Percentiles rank a stretch among this genome's conserved stretches.
Evolutionary conservation across 2,113 vertebrate genomes (phyloP).

Genomic region (Ceuthmochares aereus): DNA sequence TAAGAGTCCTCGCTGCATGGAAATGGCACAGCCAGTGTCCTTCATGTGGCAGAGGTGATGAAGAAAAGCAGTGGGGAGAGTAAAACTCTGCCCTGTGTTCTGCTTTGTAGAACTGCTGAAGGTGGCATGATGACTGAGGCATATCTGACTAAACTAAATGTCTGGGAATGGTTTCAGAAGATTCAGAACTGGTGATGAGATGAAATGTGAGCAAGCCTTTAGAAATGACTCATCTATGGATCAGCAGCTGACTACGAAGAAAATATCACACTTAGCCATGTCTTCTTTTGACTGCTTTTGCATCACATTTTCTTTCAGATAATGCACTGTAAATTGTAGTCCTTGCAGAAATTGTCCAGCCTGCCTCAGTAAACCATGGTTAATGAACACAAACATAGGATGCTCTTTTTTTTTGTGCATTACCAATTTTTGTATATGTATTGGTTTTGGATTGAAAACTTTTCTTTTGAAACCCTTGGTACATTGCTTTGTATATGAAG

Average conservation of each 20-base stretch:
- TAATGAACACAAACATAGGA: background rate
- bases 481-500: background rate
- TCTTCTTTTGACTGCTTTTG: conserved; percentile 20
- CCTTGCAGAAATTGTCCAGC: background rate
- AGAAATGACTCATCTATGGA: conserved; percentile 7
- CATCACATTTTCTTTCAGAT: conserved; percentile 20
- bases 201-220: conserved; percentile 13
- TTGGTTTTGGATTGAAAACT: background rate
- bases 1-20: background rate
- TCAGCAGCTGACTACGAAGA: conserved; percentile 16
- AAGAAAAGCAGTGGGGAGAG: background rate
- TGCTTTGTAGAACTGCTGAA: background rate
- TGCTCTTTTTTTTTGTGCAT: background rate
- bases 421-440: rapidly evolving
- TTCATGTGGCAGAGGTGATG: background rate
- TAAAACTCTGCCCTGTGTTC: background rate
- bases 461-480: background rate
- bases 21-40: background rate
- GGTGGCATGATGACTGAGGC: background rate
- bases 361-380: background rate
- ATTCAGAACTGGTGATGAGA: conserved; percentile 1
- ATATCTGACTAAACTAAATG: background rate
- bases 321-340: background rate
- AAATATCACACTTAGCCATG: background rate
- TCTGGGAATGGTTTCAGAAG: background rate